phyloP scores from a whole-genome alignment of 2,113 vertebrate species.

The Labeo rohita region DNA sequence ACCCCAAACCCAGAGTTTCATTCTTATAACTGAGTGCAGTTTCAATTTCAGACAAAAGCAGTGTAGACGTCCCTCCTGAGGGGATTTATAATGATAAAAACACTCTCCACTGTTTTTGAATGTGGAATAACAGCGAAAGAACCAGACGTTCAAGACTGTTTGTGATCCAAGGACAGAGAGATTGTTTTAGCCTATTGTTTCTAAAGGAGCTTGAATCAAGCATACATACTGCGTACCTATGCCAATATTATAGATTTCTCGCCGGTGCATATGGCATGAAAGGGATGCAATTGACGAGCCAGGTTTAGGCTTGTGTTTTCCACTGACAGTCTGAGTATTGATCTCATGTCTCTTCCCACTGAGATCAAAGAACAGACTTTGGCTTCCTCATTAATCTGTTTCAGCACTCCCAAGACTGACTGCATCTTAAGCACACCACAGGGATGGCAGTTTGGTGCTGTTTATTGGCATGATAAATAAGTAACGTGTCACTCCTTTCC shows the following conservation, averaged over 20 bases:
- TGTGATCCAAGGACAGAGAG: neutral
- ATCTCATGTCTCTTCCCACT: constrained; percentile 35
- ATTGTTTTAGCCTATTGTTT: neutral
- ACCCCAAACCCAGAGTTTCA: neutral
- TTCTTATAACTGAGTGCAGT: neutral
- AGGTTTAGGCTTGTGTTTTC: constrained; percentile 21
- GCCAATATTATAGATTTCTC: constrained; percentile 20
- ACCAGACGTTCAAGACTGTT: neutral
- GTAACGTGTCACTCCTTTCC: neutral
- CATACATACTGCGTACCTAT: neutral
- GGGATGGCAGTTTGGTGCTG: neutral
- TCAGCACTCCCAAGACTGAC: constrained; percentile 7
- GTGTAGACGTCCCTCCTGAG: neutral
- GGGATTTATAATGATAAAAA: neutral
- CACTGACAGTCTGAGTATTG: constrained; percentile 44
- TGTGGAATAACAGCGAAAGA: neutral
- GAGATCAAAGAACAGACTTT: constrained; percentile 47
- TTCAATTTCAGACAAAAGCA: neutral
- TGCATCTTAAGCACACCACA: constrained; percentile 1
- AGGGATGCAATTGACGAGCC: neutral
- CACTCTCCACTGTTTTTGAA: neutral
- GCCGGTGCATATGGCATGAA: neutral
- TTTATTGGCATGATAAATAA: constrained; percentile 4
- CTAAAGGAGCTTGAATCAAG: neutral
- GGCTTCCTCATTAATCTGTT: constrained; percentile 40